phyloP scores from a whole-genome alignment of 2,113 vertebrate species.

The Mobula birostris region DNA sequence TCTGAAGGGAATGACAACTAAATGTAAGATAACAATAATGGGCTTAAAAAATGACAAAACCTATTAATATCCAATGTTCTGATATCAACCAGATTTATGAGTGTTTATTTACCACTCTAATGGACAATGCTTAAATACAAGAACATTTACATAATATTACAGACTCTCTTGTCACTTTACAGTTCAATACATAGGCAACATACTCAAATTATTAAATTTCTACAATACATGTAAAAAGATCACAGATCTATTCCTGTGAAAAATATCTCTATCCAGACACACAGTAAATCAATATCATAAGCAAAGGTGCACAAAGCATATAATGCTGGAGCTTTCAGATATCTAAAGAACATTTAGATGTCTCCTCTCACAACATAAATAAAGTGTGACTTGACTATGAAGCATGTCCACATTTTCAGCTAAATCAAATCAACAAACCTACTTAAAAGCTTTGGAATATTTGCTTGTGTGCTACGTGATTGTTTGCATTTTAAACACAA shows the following conservation, averaged over 20 bases:
- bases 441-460: neutral
- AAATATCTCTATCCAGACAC: neutral
- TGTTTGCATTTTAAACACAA: slow-evolving; percentile 3
- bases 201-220: neutral
- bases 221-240: neutral
- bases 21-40: neutral
- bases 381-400: neutral
- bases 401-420: neutral
- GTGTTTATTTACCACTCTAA: slow-evolving; percentile 13
- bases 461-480: neutral
- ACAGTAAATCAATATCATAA: neutral
- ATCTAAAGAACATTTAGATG: neutral
- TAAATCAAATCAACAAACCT: neutral
- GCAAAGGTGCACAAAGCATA: neutral
- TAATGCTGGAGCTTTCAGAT: neutral
- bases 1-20: neutral
- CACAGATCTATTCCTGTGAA: neutral
- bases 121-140: slow-evolving; percentile 11
- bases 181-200: slow-evolving; percentile 7
- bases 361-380: neutral
- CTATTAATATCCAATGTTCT: neutral
- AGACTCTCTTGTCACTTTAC: slow-evolving; percentile 7
- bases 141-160: slow-evolving; percentile 10
- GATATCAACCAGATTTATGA: neutral
- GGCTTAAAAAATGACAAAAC: neutral